These are phyloP conservation scores for Pristionchus japonicus DNA, from an alignment of 2,888 invertebrate species.

Conservation along the genomic window DNA sequence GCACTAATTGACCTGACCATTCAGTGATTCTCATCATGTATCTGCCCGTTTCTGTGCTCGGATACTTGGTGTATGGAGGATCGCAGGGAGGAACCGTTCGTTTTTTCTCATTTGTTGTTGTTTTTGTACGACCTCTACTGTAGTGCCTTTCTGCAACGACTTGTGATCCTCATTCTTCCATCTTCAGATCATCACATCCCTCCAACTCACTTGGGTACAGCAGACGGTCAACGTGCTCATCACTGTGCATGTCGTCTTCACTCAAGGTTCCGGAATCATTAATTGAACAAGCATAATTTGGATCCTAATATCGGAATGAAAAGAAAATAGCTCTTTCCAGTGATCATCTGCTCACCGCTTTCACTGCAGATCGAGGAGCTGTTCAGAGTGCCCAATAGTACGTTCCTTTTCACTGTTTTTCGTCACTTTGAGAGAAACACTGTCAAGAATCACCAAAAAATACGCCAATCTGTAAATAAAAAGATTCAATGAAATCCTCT, in stretches of 20 bases:
- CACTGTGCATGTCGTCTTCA: slow-evolving; percentile 50
- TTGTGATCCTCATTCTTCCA: too few relatives aligned
- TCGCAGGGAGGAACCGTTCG: slow-evolving; percentile 55
- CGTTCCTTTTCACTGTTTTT: background rate
- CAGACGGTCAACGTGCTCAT: slow-evolving; percentile 60
- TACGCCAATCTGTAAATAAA: background rate
- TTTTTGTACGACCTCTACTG: too few relatives aligned
- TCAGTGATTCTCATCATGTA: slow-evolving; percentile 56
- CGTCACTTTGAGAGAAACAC: too few relatives aligned
- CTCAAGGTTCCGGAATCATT: background rate
- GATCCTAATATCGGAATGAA: background rate
- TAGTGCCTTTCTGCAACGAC: too few relatives aligned
- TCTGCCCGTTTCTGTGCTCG: slow-evolving; percentile 55
- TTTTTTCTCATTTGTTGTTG: background rate
- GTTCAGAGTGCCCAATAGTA: slow-evolving; percentile 57
- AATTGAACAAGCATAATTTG: too few relatives aligned
- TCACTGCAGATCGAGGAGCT: slow-evolving; percentile 60
- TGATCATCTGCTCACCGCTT: slow-evolving; percentile 59
- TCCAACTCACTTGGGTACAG: slow-evolving; percentile 57
- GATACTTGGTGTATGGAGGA: slow-evolving; percentile 59
- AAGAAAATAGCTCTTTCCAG: slow-evolving; percentile 39
- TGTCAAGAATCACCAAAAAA: too few relatives aligned
- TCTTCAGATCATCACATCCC: slow-evolving; percentile 37
- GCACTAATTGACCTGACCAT: too few relatives aligned
- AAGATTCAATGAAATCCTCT: too few relatives aligned